Conservation (phyloP, 2,888 invertebrate genomes). For the Falcaria lacertinaria region DNA sequence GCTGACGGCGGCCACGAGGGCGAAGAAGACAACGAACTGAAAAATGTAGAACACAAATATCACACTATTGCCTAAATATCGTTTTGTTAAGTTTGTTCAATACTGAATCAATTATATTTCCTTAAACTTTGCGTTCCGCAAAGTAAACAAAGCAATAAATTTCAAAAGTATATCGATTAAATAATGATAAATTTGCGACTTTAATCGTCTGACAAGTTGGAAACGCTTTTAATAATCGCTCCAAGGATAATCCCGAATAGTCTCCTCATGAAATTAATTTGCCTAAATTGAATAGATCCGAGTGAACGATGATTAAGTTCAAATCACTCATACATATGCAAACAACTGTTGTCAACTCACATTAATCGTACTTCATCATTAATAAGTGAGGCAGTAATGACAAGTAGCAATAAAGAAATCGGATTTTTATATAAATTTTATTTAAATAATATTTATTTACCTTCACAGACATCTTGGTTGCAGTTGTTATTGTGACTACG, state of each 20-base stretch:
- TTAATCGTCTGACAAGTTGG: not conserved
- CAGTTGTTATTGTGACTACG: constrained; percentile 47
- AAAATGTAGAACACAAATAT: constrained; percentile 9
- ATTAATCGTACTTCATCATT: no score
- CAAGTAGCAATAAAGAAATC: no score
- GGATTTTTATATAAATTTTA: no score
- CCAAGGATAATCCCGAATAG: not conserved
- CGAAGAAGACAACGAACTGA: constrained; percentile 52
- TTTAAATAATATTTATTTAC: constrained; percentile 27
- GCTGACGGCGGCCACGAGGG: constrained; percentile 40
- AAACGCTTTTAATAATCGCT: constrained; percentile 1
- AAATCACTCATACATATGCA: not conserved
- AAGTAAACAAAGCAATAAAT: not conserved
- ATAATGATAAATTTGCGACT: not conserved
- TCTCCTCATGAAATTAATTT: not conserved
- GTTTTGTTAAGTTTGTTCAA: no score
- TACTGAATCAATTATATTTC: no score
- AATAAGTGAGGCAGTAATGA: no score
- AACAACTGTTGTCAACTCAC: no score
- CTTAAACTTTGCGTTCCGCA: no score
- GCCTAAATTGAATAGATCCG: not conserved
- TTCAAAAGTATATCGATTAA: not conserved
- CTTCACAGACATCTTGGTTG: constrained; percentile 61
- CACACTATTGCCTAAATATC: no score
- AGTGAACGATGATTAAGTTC: not conserved